A percentile compares a stretch with the other conserved stretches of the same genome.
Evolutionary conservation across 2,113 vertebrate species (phyloP).

Genomic region (Heloderma charlesbogerti): DNA sequence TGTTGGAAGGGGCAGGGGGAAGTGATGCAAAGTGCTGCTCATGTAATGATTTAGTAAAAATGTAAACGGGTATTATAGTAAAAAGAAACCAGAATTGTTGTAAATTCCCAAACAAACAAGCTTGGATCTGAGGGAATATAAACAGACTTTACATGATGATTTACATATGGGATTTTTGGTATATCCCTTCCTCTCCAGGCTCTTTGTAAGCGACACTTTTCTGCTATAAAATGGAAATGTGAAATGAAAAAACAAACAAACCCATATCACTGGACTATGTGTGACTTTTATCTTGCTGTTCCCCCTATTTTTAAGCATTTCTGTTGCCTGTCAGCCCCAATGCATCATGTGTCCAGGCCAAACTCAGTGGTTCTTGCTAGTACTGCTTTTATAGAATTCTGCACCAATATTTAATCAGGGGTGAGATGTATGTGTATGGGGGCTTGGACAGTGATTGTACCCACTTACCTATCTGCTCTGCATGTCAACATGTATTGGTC

Average conservation of each 20-base stretch:
- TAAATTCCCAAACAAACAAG: conserved; percentile 63
- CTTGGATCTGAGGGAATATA: conserved; percentile 57
- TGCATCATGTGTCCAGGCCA: conserved; percentile 21
- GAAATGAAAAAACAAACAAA: not conserved
- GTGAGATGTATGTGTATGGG: not conserved
- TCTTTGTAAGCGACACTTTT: conserved; percentile 51
- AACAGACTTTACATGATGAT: conserved; percentile 59
- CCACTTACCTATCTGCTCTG: not conserved
- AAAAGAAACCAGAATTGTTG: conserved; percentile 49
- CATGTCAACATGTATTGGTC: no score
- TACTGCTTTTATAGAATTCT: not conserved
- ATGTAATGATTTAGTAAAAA: conserved; percentile 59
- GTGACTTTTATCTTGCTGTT: conserved; percentile 26
- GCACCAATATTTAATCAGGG: no score
- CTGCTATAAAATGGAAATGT: conserved; percentile 24
- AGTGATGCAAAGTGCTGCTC: conserved; percentile 20
- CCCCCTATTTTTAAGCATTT: conserved; percentile 15
- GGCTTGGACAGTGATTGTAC: not conserved
- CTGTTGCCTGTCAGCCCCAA: conserved; percentile 26
- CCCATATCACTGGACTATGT: conserved; percentile 41
- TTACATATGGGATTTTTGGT: conserved; percentile 52
- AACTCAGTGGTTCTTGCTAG: conserved; percentile 12
- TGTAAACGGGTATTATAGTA: conserved; percentile 54
- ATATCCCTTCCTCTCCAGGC: conserved; percentile 23
- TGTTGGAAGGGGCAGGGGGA: not conserved